Evolutionary conservation across 1,140 invertebrate genomes (phyloP).

Genomic region (Lepidotrigona ventralis): DNA sequence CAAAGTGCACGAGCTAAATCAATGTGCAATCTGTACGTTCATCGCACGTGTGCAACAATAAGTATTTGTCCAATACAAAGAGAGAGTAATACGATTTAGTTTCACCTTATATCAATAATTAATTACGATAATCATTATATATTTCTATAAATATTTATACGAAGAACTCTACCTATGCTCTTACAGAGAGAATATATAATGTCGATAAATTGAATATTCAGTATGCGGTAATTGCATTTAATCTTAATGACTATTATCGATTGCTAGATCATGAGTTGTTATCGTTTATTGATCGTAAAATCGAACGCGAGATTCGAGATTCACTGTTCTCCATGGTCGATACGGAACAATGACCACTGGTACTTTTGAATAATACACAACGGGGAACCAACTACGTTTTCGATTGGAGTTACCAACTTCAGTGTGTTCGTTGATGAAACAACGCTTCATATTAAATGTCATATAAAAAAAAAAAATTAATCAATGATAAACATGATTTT

Average conservation of each 20-base stretch:
- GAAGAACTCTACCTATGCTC: neutral
- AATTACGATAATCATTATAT: neutral
- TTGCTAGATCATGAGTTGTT: neutral
- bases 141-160: neutral
- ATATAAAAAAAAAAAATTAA: neutral
- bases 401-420: neutral
- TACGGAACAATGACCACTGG: neutral
- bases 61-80: neutral
- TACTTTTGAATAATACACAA: neutral
- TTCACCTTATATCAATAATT: neutral
- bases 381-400: neutral
- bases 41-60: slow-evolving; percentile 22
- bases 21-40: slow-evolving; percentile 23
- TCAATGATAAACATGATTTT: neutral
- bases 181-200: neutral
- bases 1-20: slow-evolving; percentile 37
- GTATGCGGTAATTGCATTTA: neutral
- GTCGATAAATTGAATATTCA: neutral
- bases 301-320: neutral
- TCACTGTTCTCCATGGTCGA: neutral
- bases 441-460: neutral
- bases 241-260: slow-evolving; percentile 9
- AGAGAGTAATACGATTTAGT: neutral
- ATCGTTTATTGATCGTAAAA: neutral
- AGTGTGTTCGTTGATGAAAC: neutral